Conservation (phyloP, 2,888 invertebrate genomes). For the Cecidostiba fungosa region DNA sequence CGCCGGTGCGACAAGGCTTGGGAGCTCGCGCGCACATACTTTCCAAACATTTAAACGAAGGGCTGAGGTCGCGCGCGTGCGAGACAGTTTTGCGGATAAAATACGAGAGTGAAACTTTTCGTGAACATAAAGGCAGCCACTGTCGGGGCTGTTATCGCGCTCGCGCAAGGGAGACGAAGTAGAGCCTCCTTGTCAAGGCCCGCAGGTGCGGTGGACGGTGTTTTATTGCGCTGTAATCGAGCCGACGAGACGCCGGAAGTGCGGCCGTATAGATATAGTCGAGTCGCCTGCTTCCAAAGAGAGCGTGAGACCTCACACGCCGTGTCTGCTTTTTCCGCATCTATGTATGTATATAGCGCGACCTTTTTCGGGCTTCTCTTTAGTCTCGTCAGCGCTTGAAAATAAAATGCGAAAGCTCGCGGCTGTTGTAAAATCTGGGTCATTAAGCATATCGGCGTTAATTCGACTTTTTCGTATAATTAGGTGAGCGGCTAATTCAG, state of each 20-base stretch:
- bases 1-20: background rate
- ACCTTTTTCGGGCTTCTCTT: background rate
- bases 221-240: constrained; percentile 76
- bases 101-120: constrained; percentile 57
- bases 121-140: constrained; percentile 55
- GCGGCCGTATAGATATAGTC: constrained; percentile 71
- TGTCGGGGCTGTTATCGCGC: constrained; percentile 57
- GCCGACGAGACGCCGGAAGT: constrained; percentile 75
- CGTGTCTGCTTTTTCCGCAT: background rate
- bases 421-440: constrained; percentile 48
- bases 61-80: constrained; percentile 27
- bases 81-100: constrained; percentile 57
- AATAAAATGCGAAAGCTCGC: background rate
- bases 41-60: background rate
- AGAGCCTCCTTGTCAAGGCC: constrained; percentile 54
- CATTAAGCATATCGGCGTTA: constrained; percentile 61
- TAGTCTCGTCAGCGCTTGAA: no score
- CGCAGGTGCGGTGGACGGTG: constrained; percentile 74
- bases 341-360: background rate
- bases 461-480: constrained; percentile 56
- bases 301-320: constrained; percentile 67
- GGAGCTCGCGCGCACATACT: constrained; percentile 3
- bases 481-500: constrained; percentile 57
- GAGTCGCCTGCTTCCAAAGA: constrained; percentile 65
- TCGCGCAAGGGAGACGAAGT: constrained; percentile 17